These are phyloP conservation scores for Dromius quadrimaculatus DNA, from an alignment of 2,888 invertebrate species.

Conservation along the genomic window DNA sequence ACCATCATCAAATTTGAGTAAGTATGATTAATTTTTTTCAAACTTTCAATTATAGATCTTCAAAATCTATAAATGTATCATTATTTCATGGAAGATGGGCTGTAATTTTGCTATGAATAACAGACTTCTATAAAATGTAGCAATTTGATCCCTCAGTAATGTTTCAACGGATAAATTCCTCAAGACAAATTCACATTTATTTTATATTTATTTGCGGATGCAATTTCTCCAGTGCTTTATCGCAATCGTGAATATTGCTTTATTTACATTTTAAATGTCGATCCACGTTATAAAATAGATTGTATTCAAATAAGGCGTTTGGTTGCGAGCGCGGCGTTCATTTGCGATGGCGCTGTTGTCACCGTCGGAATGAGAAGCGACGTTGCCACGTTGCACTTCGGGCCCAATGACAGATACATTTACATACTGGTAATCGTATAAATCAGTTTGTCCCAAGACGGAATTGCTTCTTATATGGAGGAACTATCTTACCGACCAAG, in stretches of 20 bases:
- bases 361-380: conserved; percentile 12
- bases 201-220: conserved; percentile 38
- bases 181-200: conserved; percentile 37
- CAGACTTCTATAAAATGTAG: no score
- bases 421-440: conserved; percentile 42
- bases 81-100: no score
- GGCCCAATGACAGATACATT: conserved; percentile 28
- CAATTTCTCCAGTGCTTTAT: conserved; percentile 34
- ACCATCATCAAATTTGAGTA: no score
- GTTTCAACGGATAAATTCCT: conserved; percentile 12
- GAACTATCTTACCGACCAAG: conserved; percentile 9
- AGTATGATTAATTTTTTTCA: no score
- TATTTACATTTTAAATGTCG: conserved; percentile 58
- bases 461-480: conserved; percentile 27
- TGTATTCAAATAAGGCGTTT: conserved; percentile 60
- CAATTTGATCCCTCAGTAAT: no score
- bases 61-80: no score
- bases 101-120: no score
- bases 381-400: conserved; percentile 10
- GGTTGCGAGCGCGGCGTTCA: conserved; percentile 31
- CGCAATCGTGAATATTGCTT: conserved; percentile 43
- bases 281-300: conserved; percentile 60
- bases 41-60: no score
- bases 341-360: conserved; percentile 35
- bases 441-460: conserved; percentile 38